A percentile compares a stretch with the other conserved stretches of the same genome.
phyloP scores from a whole-genome alignment of 2,888 invertebrate genomes.

The Agrilus mali region DNA sequence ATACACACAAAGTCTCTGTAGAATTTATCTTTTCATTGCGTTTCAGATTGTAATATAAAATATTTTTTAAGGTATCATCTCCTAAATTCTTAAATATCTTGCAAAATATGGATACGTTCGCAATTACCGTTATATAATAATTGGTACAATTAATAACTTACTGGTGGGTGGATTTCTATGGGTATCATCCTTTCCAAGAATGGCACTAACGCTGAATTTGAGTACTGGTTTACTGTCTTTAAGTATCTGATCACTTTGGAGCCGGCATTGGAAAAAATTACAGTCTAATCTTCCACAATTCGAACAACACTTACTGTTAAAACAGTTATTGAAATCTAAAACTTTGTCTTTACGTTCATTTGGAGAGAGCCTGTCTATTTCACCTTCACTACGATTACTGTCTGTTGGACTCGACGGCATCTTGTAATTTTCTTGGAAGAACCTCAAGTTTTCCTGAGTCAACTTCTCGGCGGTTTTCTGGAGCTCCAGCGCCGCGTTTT shows the following conservation, averaged over 20 bases:
- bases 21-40: too few relatives aligned
- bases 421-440: constrained; percentile 9
- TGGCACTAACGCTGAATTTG: constrained; percentile 88
- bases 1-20: too few relatives aligned
- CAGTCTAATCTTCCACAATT: constrained; percentile 45
- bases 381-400: constrained; percentile 12
- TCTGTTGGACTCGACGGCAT: constrained; percentile 10
- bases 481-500: constrained; percentile 9
- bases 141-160: constrained; percentile 10
- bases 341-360: constrained; percentile 24
- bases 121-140: background rate
- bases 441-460: constrained; percentile 5
- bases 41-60: too few relatives aligned
- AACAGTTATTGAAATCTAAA: constrained; percentile 28
- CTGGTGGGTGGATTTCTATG: constrained; percentile 19
- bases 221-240: constrained; percentile 57
- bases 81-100: too few relatives aligned
- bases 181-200: constrained; percentile 51
- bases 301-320: constrained; percentile 36
- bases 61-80: too few relatives aligned
- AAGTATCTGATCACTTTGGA: constrained; percentile 22
- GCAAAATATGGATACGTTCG: too few relatives aligned
- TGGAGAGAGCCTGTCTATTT: constrained; percentile 23
- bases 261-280: constrained; percentile 33
- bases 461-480: constrained; percentile 4